Evolutionary conservation across 2,888 invertebrate species (phyloP), one percentile per base, ranked within the genome.

Genomic region (Ichneumon xanthorius): DNA sequence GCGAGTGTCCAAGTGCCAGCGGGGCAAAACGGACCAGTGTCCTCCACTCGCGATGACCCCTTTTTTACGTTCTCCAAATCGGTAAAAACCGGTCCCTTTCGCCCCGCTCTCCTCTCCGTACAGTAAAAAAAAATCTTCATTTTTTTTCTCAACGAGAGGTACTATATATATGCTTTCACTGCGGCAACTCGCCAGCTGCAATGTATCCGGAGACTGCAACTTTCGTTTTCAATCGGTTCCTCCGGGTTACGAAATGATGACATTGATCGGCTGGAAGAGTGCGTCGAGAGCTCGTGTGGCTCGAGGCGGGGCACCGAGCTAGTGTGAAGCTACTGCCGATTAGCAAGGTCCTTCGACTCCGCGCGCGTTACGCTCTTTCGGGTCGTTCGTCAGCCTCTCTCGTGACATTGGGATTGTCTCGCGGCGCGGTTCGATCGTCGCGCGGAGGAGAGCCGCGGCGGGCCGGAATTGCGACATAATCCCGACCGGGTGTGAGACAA

Each of bases 171-270:
- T 58, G 58, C 58, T 58, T 58, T 58, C 58, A 58, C 58, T 58
- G 22, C 26, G 3, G 26, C 19, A 58, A 26, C 58, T 11, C 11
- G 58, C 58, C 58, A 26, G 58, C 11, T 58, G 58, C 58, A 58
- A 9, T 58, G 58, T 45, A 58, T 58, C 73, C 58, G 58, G 65
- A 83, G 58, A 65, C 63, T 82, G 84, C 82, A 86, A 90, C 89
- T 90, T 89, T 89, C 89, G 78, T 89, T 89, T 89, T 90, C 86
- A 76, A 80, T 58, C 22, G 84, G 67, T 65, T 87, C 67, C 58
- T 48, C 53, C 22, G n/a, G 40, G 79, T 89, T 90, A 90, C 89
- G 89, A 92, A 91, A 92, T 88, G 53, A 50, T 89, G 37, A 90
- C 91, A 91, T 91, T 90, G 91, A 92, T 90, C 90, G 87, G 88